A percentile compares a stretch with the other conserved stretches of the same genome.
These are phyloP conservation scores for Drosophila micromelanica DNA, from an alignment of 1,140 invertebrate genomes.

Conservation along the genomic window DNA sequence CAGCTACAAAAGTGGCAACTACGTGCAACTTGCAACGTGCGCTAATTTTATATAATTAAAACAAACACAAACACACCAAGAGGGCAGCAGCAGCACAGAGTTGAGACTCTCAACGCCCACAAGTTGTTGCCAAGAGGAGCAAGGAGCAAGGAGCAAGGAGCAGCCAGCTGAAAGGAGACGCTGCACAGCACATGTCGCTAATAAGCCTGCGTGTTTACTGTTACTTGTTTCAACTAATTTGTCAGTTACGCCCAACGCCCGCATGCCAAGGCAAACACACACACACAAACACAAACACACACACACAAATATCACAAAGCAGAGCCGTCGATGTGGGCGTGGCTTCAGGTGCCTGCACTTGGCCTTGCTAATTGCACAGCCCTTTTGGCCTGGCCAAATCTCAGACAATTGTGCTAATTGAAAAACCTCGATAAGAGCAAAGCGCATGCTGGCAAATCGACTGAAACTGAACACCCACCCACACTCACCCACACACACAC, in stretches of 20 bases:
- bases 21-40: constrained; percentile 79
- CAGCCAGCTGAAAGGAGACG: constrained; percentile 8
- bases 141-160: constrained; percentile 35
- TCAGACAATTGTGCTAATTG: constrained; percentile 80
- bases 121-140: constrained; percentile 56
- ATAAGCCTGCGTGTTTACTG: constrained; percentile 81
- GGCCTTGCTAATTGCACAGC: constrained; percentile 75
- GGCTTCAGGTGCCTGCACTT: constrained; percentile 79
- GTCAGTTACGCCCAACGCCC: constrained; percentile 71
- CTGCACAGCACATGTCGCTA: constrained; percentile 74
- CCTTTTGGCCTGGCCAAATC: constrained; percentile 74
- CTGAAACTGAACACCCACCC: background rate
- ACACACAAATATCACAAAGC: constrained; percentile 1
- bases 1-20: constrained; percentile 33
- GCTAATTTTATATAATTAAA: constrained; percentile 82
- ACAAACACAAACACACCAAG: constrained; percentile 69
- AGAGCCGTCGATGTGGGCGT: background rate
- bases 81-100: constrained; percentile 1
- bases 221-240: constrained; percentile 81
- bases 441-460: constrained; percentile 34
- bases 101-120: constrained; percentile 41
- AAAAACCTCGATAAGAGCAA: constrained; percentile 72
- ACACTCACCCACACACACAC: background rate
- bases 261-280: constrained; percentile 61
- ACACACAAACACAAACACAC: constrained; percentile 24